Base-by-base conservation (phyloP, 2,888 invertebrate genomes). In the Drosophila parthenogenetica region DNA sequence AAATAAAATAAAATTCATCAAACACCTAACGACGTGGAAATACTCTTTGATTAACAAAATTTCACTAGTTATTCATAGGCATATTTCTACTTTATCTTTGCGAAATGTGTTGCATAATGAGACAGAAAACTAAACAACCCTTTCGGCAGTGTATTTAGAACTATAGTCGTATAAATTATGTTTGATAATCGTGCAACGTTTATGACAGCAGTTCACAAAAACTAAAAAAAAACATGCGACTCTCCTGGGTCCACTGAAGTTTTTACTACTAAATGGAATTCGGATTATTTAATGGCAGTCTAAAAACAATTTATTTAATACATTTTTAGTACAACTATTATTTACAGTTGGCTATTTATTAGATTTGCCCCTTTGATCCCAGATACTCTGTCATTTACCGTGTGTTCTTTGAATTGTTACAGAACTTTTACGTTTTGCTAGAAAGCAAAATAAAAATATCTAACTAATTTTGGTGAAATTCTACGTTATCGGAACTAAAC, bases 101-200 rank as follows among this genome's bases (percentile, higher is more conserved):
- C 2, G 22, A 19, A 48, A 2, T 7, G 11, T 5, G 11, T 32
- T 16, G 19, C 19, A 32, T 55, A 19, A 37, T 17, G 16, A 1
- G 2, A 7, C 22, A 3, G n/a, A 4, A 25, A 16, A 57, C 14
- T 25, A 25, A 11, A 16, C 2, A 19, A 42, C 13, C 10, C 2
- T 3, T 32, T 16, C 3, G 22, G 19, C 7, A 43, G 43, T 2
- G 51, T 51, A 60, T 43, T 49, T 32, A 11, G 7, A 11, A 39
- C n/a, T n/a, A 29, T 4, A 25, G 37, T 57, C 46, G 8, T 51
- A 58, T 40, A 60, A 60, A 45, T 46, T 58, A 29, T 45, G 22
- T 32, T 45, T 64, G 59, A 63, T 76, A 70, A 75, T 62, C 64
- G 53, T 40, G 45, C 32, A 46, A 32, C n/a, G 42, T 59, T 67